Conservation (phyloP, 2,797 vertebrate species). For the Micromesistius poutassou region DNA sequence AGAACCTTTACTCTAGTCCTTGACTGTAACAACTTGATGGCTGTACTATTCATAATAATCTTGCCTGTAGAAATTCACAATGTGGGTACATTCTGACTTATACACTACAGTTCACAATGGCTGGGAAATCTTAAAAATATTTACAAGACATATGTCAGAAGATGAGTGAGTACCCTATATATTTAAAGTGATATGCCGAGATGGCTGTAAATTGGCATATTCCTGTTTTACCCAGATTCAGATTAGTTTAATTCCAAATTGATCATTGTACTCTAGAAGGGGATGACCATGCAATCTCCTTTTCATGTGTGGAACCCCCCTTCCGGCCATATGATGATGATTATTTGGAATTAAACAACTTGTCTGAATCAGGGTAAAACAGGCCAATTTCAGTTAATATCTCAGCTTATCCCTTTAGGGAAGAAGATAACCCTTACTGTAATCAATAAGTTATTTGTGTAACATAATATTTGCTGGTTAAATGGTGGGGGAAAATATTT, state of each 20-base stretch:
- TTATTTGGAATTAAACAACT: too few relatives aligned
- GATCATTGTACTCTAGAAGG: too few relatives aligned
- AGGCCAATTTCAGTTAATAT: not conserved
- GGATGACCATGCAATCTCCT: too few relatives aligned
- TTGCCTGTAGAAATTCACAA: slow-evolving; percentile 13
- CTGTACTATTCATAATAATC: not conserved
- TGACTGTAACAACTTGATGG: not conserved
- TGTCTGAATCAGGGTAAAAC: too few relatives aligned
- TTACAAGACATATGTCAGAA: not conserved
- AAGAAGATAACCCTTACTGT: not conserved
- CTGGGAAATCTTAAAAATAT: slow-evolving; percentile 31
- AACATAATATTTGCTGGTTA: not conserved
- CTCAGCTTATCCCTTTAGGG: not conserved
- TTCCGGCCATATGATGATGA: too few relatives aligned
- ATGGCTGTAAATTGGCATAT: too few relatives aligned
- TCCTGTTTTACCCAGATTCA: too few relatives aligned
- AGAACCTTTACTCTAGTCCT: not conserved
- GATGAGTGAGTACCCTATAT: not conserved
- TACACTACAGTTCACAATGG: slow-evolving; percentile 23
- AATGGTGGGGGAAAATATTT: not conserved
- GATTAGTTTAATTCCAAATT: too few relatives aligned
- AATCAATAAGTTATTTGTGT: not conserved
- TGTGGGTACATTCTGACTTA: slow-evolving; percentile 34
- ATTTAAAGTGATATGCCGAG: too few relatives aligned
- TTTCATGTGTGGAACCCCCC: too few relatives aligned